Evolutionary conservation across 2,113 vertebrate genomes (phyloP), one percentile per base, ranked within the genome.

Genomic region (Pogonocichla stellata): DNA sequence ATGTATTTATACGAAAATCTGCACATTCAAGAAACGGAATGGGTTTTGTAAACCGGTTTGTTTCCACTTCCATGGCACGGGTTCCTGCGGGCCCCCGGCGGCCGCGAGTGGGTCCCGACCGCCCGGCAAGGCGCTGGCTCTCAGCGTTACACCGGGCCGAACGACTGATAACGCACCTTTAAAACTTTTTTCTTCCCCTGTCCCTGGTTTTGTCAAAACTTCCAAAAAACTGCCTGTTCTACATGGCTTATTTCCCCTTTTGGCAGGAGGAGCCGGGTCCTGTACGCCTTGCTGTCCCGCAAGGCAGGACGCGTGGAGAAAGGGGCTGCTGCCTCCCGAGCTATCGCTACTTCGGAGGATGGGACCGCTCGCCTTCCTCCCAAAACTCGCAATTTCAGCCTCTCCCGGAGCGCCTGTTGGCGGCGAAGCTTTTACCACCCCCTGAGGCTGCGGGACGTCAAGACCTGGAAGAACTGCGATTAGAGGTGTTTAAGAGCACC

Each of bases 171-270:
- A 40, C 17, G 10, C 40, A 15, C 26, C 8, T 54, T 61, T 34
- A 42, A 13, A n/a, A n/a, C 6, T 9, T 10, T 10, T 14, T 48
- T 26, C 8, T 14, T 14, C 3, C 10, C 2, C 14, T 45, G 4
- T 16, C 40, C 8, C 8, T 7, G 15, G 9, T 64, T 80, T 77
- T 42, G 16, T 6, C 16, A 67, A 54, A 95, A 42, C 23, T 61
- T 80, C 14, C 11, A 64, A 36, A 19, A 78, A 87, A 78, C 0
- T 22, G 19, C 19, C 58, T 29, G 28, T 11, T 79, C 28, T 51
- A 8, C 33, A 26, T 22, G 5, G 62, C 23, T 42, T 12, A 12
- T 20, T 26, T 43, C 42, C 36, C 28, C 6, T 36, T 64, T 25
- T 7, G 18, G 12, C 20, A 19, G 48, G 18, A 85, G 29, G 16